Evolutionary conservation across 1,140 invertebrate species (phyloP), one percentile per base, ranked within the genome.

Genomic region (Ostrea denselamellosa): DNA sequence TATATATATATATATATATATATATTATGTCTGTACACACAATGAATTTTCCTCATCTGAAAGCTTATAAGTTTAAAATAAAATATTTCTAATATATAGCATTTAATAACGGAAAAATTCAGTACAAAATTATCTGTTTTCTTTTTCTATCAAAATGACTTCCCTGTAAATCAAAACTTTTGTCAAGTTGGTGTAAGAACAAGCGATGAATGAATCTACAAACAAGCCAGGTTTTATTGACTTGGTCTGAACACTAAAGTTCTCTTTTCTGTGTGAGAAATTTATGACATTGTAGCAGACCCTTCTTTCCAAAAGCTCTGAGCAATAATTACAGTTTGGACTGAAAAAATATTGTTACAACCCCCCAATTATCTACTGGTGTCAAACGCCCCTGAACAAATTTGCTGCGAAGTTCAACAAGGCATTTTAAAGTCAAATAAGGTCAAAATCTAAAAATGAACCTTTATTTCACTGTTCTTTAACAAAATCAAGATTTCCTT

Each of bases 321-420:
- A 77, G 68, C 68, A 77, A 25, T 77, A 77, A 77, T 77, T 77
- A 77, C 12, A 77, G 68, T 77, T 77, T 77, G 68, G 25, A 77
- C 68, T 77, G 68, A 28, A 77, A 77, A 77, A 77, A 77, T 77
- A 77, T 77, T 77, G 68, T 77, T 77, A 77, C 68, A 77, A 34
- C 28, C 68, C 68, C 58, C 10, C 28, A 77, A 77, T 77, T 77
- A 77, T 77, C 68, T 77, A 22, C 8, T 17, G 12, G 22, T 34
- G 68, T 77, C 68, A 77, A 77, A 77, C 68, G 68, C 68, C 68
- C n/a, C 68, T 14, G 28, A 14, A 77, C 68, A 77, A 77, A 77
- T 77, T n/a, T 77, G 68, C 68, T 14, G 25, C 17, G 12, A 28
- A 34, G 68, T 77, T 77, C 68, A 77, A 77, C 68, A 77, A 77